phyloP scores from a whole-genome alignment of 2,113 vertebrate species.

The Ptychochromis oligacanthus region DNA sequence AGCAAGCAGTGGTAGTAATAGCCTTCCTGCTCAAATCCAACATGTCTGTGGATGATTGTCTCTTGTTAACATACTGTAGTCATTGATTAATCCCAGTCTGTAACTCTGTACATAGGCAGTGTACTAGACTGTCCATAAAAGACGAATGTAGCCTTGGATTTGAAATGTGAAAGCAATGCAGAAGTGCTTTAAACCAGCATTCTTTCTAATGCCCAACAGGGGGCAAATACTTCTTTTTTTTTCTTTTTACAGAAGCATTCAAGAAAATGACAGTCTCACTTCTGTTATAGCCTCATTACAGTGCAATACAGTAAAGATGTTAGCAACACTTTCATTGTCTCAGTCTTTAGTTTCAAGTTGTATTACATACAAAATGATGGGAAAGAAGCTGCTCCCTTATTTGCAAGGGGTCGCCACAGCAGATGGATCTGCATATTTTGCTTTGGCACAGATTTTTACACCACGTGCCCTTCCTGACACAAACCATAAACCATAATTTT shows the following conservation, averaged over 20 bases:
- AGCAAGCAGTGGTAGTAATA: neutral
- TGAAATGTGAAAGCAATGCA: neutral
- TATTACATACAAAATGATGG: neutral
- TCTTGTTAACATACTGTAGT: neutral
- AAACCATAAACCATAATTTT: no score
- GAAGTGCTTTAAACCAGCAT: neutral
- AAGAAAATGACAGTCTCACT: neutral
- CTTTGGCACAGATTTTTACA: no score
- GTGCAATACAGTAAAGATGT: neutral
- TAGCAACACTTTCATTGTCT: neutral
- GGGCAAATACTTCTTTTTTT: neutral
- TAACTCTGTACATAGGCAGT: neutral
- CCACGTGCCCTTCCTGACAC: no score
- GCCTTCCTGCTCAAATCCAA: neutral
- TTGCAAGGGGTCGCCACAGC: neutral
- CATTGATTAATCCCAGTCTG: no score
- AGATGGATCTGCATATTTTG: no score
- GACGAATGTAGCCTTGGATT: neutral
- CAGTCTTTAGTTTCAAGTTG: neutral
- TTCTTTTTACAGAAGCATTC: neutral
- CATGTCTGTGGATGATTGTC: neutral
- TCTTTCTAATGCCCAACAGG: neutral
- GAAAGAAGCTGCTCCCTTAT: neutral
- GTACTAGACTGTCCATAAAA: neutral
- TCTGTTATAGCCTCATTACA: neutral